Evolutionary conservation across 2,797 vertebrate species (phyloP).

Genomic region (Microhierax caerulescens): DNA sequence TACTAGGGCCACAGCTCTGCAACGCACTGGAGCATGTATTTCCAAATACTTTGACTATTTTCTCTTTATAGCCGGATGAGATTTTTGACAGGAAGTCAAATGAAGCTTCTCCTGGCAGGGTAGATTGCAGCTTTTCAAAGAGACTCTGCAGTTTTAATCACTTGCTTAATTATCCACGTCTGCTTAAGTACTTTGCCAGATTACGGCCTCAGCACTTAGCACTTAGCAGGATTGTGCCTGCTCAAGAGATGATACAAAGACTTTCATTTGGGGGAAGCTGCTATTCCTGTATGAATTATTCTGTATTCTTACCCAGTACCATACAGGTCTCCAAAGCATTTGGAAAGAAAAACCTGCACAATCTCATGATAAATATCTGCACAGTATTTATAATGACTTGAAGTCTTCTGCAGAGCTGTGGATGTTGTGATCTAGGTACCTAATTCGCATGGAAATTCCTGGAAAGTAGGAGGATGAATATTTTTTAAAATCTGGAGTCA

Average conservation of each 20-base stretch:
- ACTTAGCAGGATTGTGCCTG: background rate
- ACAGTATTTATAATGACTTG: background rate
- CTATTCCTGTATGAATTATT: background rate
- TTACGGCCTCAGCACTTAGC: background rate
- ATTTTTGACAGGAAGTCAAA: conserved; percentile 50
- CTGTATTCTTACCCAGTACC: background rate
- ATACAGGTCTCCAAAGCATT: background rate
- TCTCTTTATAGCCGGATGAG: conserved; percentile 19
- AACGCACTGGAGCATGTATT: conserved; percentile 21
- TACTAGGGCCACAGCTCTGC: background rate
- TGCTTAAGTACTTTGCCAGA: background rate
- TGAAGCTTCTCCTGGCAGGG: background rate
- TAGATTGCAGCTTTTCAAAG: conserved; percentile 52
- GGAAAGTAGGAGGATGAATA: background rate
- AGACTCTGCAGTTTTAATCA: conserved; percentile 46
- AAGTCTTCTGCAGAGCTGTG: background rate
- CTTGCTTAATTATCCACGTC: conserved; percentile 20
- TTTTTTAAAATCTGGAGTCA: background rate
- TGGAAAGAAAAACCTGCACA: background rate
- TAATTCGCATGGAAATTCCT: background rate
- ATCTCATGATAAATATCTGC: background rate
- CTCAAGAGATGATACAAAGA: background rate
- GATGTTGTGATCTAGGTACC: background rate
- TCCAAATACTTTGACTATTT: conserved; percentile 10
- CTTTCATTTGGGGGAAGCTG: background rate